Base-by-base conservation (phyloP, 1,140 invertebrate genomes). In the Brachionus calyciflorus region DNA sequence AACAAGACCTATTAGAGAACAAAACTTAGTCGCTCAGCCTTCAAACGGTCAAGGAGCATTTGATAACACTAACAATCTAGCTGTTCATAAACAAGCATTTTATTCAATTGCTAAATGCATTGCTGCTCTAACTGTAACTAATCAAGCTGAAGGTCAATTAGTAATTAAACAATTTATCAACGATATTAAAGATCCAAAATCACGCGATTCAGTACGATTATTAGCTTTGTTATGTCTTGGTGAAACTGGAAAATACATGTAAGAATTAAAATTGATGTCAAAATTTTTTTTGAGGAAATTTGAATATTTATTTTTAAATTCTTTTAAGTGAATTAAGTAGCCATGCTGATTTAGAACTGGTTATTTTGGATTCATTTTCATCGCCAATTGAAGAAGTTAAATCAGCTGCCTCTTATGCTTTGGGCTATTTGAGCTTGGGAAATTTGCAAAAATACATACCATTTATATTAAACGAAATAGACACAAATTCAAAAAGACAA, bases 201-300 rank as follows among this genome's bases (percentile, higher is more conserved):
- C 83, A 19, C 79, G 82, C 78, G 93, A 96, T 82, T 89, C 91
- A 1, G 90, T 94, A 78, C 82, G 85, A 76, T 91, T 97, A 79
- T 97, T 98, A 86, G 91, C 93, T 55, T 85, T 98, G 21, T 86
- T 98, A 5, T 92, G 94, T 10, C 91, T 99, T 80, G 96, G 95
- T 10, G 96, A 98, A 88, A 96, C 98, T 79, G 96, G 96, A 4
- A 87, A 93, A 80, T 91, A 94, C 80, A 90, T 94, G 91, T 93
- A 49, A n/a, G n/a, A n/a, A n/a, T n/a, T n/a, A n/a, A n/a, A n/a
- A n/a, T n/a, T n/a, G n/a, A n/a, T n/a, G n/a, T n/a, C n/a, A n/a
- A n/a, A n/a, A n/a, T n/a, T n/a, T n/a, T n/a, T n/a, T n/a, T n/a
- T n/a, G n/a, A n/a, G n/a, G n/a, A n/a, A n/a, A n/a, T n/a, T n/a